A percentile compares a stretch with the other conserved stretches of the same genome.
These are phyloP conservation scores for Cryptus viduatorius DNA, from an alignment of 2,888 invertebrate genomes.

Conservation along the genomic window DNA sequence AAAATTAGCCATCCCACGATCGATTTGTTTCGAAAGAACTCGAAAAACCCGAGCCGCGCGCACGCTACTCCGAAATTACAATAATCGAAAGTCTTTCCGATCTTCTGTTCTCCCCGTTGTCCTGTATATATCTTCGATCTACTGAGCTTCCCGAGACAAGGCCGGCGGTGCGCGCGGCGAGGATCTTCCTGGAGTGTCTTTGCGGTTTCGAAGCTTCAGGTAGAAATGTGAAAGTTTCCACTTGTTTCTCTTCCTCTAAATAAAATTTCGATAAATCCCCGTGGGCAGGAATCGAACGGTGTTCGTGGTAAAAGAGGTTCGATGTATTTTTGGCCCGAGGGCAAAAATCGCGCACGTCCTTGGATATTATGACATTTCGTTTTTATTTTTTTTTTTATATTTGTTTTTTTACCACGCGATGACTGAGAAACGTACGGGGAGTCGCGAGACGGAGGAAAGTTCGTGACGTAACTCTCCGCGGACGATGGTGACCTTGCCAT, in stretches of 20 bases:
- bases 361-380: conserved; percentile 69
- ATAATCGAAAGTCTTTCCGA: not conserved
- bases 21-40: no score
- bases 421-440: conserved; percentile 23
- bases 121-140: conserved; percentile 22
- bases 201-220: not conserved
- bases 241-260: not conserved
- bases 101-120: not conserved
- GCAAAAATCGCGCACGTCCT: conserved; percentile 56
- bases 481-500: conserved; percentile 82
- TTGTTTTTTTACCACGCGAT: not conserved
- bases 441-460: conserved; percentile 67
- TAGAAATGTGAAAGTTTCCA: conserved; percentile 26
- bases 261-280: conserved; percentile 7
- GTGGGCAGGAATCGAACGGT: conserved; percentile 34
- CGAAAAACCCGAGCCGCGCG: not conserved
- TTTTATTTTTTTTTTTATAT: conserved; percentile 26
- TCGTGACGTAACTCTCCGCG: conserved; percentile 65
- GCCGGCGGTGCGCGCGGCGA: not conserved
- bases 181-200: not conserved
- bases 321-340: conserved; percentile 1
- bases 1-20: no score
- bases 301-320: not conserved
- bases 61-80: not conserved
- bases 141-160: conserved; percentile 20